These are phyloP conservation scores for Tetrao urogallus DNA, from an alignment of 2,113 vertebrate species.

Conservation along the genomic window DNA sequence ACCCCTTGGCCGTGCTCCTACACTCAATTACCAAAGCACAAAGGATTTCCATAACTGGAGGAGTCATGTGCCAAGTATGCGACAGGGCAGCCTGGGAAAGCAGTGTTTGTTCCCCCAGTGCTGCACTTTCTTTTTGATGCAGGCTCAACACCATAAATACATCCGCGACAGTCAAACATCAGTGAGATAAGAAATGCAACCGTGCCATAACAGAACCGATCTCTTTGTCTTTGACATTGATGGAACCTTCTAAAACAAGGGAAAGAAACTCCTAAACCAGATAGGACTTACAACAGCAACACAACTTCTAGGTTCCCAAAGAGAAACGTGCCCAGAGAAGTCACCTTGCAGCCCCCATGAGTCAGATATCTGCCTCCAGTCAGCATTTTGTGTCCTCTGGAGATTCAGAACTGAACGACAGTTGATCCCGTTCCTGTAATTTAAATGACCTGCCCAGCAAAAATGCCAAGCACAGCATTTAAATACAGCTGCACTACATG, in stretches of 20 bases:
- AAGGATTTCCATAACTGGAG: neutral
- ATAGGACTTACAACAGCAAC: neutral
- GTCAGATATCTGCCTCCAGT: neutral
- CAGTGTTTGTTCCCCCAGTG: neutral
- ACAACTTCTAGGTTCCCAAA: neutral
- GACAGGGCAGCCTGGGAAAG: neutral
- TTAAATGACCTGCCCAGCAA: neutral
- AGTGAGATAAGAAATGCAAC: neutral
- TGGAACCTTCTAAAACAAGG: neutral
- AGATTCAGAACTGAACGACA: neutral
- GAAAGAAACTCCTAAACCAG: neutral
- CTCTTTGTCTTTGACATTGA: neutral
- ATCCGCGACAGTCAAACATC: neutral
- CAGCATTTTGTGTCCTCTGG: neutral
- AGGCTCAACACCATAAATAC: neutral
- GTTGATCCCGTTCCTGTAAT: neutral
- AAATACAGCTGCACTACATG: neutral
- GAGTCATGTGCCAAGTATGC: accelerated
- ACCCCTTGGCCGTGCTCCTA: neutral
- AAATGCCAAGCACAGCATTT: neutral
- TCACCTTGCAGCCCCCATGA: neutral
- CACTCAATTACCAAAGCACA: accelerated
- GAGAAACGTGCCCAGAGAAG: neutral
- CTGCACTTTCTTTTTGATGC: neutral
- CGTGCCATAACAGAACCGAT: neutral